Conservation (phyloP, 2,113 vertebrate species). For the Heterotis niloticus region DNA sequence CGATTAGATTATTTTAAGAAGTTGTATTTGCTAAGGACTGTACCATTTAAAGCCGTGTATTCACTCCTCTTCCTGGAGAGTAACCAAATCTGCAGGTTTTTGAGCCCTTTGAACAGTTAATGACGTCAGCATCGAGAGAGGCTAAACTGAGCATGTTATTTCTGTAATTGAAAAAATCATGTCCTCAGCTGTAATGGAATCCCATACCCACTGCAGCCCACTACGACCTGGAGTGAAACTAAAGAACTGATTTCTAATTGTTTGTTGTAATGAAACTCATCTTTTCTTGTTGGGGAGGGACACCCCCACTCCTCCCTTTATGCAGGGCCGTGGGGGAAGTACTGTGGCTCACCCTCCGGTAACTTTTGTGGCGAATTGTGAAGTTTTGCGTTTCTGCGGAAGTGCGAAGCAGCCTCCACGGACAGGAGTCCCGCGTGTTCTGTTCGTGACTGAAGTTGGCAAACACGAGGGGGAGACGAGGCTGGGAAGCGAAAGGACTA, state of each 20-base stretch:
- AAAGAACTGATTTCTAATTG: not conserved
- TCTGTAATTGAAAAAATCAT: no score
- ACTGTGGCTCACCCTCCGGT: not conserved
- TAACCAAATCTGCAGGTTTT: no score
- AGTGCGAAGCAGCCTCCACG: not conserved
- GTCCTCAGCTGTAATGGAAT: no score
- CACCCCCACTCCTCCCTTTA: not conserved
- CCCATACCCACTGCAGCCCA: no score
- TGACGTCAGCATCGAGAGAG: no score
- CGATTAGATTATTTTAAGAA: no score
- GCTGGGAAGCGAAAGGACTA: not conserved
- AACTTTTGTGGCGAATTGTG: not conserved
- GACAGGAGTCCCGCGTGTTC: not conserved
- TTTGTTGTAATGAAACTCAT: not conserved
- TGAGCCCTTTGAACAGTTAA: no score
- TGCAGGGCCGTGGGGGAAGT: not conserved
- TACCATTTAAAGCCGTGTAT: no score
- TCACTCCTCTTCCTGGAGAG: no score
- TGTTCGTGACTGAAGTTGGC: slow-evolving; percentile 17
- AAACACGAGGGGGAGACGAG: not conserved
- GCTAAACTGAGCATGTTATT: no score
- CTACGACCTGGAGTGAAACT: not conserved
- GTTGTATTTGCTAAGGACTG: no score
- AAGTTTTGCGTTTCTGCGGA: not conserved
- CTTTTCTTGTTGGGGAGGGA: not conserved